Evolutionary conservation across 2,113 vertebrate genomes (phyloP).

Genomic region (Brachyhypopomus occidentalis): DNA sequence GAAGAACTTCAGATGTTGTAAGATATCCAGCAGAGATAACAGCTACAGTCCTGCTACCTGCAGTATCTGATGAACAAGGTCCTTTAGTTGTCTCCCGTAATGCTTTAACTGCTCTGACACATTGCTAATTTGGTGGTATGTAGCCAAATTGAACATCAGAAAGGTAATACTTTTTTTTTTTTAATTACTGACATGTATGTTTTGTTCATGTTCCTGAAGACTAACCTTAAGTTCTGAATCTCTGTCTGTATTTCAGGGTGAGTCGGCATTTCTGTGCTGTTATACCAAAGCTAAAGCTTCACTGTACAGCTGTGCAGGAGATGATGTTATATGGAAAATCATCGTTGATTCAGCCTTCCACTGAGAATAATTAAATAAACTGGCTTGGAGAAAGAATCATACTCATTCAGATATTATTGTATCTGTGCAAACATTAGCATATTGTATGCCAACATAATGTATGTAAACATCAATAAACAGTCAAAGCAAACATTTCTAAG

Average conservation of each 20-base stretch:
- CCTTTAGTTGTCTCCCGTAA: not conserved
- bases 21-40: not conserved
- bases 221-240: slow-evolving; percentile 23
- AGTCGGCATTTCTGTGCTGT: slow-evolving; percentile 40
- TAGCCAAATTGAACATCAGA: slow-evolving; percentile 47
- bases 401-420: not conserved
- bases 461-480: no score
- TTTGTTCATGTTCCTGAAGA: slow-evolving; percentile 7
- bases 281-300: not conserved
- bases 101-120: not conserved
- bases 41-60: not conserved
- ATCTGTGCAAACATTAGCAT: not conserved
- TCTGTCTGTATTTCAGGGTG: slow-evolving; percentile 59
- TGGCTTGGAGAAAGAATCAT: not conserved
- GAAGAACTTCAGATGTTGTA: not conserved
- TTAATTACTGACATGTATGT: not conserved
- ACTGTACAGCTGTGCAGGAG: slow-evolving; percentile 10
- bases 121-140: slow-evolving; percentile 33
- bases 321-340: not conserved
- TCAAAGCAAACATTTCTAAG: no score
- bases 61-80: not conserved
- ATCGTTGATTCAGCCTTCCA: not conserved
- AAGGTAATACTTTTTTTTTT: slow-evolving; percentile 58
- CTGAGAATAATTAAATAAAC: not conserved
- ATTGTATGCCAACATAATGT: not conserved